These are phyloP conservation scores for Brachypteracias leptosomus DNA, from an alignment of 2,113 vertebrate genomes.

Conservation along the genomic window DNA sequence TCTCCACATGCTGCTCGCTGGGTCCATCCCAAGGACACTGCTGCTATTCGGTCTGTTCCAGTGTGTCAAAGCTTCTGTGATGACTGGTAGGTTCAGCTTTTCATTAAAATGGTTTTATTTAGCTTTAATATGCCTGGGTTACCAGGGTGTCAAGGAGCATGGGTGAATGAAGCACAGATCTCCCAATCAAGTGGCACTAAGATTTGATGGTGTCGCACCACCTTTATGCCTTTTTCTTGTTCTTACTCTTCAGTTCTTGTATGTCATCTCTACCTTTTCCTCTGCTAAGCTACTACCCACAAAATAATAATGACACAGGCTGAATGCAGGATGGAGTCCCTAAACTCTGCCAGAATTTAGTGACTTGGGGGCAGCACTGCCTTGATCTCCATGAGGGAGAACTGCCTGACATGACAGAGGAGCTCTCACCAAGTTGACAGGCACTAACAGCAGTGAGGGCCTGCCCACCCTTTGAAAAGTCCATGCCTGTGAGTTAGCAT, in stretches of 20 bases:
- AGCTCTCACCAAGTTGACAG: rapidly evolving
- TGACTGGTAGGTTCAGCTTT: slow-evolving; percentile 68
- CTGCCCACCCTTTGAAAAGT: not conserved
- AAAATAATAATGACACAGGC: not conserved
- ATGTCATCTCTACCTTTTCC: not conserved
- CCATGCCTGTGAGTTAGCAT: not conserved
- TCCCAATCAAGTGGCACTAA: not conserved
- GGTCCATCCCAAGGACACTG: slow-evolving; percentile 43
- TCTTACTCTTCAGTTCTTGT: not conserved
- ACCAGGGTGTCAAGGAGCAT: not conserved
- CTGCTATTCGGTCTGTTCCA: slow-evolving; percentile 61
- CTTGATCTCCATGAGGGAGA: not conserved
- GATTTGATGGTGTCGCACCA: not conserved
- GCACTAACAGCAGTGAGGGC: not conserved
- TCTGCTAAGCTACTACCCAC: not conserved
- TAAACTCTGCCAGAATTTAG: not conserved
- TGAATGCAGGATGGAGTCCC: not conserved
- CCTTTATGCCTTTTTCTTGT: not conserved
- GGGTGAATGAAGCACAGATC: not conserved
- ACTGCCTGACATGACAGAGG: rapidly evolving
- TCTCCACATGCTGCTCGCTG: slow-evolving; percentile 70
- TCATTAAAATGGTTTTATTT: not conserved
- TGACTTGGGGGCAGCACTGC: not conserved
- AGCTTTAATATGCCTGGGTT: not conserved
- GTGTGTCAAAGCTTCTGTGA: slow-evolving; percentile 74